These are phyloP conservation scores for Pitta sordida DNA, from an alignment of 2,113 vertebrate species.

Conservation along the genomic window DNA sequence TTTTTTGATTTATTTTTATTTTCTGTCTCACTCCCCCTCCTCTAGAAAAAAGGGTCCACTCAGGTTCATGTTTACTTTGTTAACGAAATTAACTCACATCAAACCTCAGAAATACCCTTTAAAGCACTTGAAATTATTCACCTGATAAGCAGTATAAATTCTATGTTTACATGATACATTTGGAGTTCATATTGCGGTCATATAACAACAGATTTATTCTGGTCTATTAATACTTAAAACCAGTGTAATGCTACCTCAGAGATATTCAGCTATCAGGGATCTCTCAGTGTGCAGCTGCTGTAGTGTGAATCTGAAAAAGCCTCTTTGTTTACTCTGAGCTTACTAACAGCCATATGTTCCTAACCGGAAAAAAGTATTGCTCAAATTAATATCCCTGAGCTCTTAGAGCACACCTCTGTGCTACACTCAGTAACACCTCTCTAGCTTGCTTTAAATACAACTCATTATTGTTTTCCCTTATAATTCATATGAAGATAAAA, in stretches of 20 bases:
- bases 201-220: not conserved
- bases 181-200: not conserved
- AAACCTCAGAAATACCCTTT: not conserved
- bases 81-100: not conserved
- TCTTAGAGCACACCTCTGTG: not conserved
- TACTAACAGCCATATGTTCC: not conserved
- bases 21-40: fast-evolving
- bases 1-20: fast-evolving
- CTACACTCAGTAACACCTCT: not conserved
- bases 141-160: not conserved
- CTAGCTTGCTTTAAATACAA: not conserved
- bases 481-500: not conserved
- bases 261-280: not conserved
- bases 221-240: not conserved
- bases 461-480: not conserved
- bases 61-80: not conserved
- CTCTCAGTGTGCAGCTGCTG: not conserved
- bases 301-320: not conserved
- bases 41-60: fast-evolving
- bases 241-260: not conserved
- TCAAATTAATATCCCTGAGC: not conserved
- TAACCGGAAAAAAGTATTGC: not conserved
- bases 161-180: not conserved
- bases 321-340: not conserved
- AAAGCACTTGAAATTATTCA: not conserved